Evolutionary conservation across 2,113 vertebrate species (phyloP), one percentile per base, ranked within the genome.

Genomic region (Istiophorus platypterus): DNA sequence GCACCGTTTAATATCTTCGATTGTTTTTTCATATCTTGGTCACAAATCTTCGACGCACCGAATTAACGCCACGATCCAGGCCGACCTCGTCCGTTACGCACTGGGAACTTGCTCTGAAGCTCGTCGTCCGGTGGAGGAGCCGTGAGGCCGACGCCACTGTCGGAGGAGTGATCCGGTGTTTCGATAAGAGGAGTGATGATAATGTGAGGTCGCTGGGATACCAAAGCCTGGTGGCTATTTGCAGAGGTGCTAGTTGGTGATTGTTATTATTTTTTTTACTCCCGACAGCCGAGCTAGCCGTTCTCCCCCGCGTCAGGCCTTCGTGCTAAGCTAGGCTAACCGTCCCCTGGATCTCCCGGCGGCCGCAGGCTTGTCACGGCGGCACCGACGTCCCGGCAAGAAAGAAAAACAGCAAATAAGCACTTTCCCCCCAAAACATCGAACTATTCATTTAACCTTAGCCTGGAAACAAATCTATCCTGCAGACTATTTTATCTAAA

Each of bases 381-480:
- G n/a, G n/a, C n/a, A n/a, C n/a, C n/a, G n/a, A n/a, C n/a, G n/a
- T n/a, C 26, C 59, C 15, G 8, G 7, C 15, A 54, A 59, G 12
- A 66, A 42, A 49, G 47, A 17, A 65, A 20, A 58, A n/a, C n/a
- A n/a, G n/a, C n/a, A n/a, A 8, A 20, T 8, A 49, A 17, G 17
- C 22, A 11, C 17, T 64, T 54, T 24, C 22, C 29, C 54, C 22
- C 29, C 54, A 39, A 54, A 70, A n/a, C n/a, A 10, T 54, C 22
- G 8, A 42, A 54, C 18, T 41, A 2, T 26, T 57, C 12, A 3
- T 20, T 37, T 17, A 57, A 61, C 0, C 26, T 18, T 4, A 13
- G 24, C 57, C 47, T 78, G 41, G 26, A 74, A 52, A 27, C 18
- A 77, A 42, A 72, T 49, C 17, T 15, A 7, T 20, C n/a, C 13